phyloP scores from a whole-genome alignment of 1,140 invertebrate species.

The Oedothorax gibbosus region DNA sequence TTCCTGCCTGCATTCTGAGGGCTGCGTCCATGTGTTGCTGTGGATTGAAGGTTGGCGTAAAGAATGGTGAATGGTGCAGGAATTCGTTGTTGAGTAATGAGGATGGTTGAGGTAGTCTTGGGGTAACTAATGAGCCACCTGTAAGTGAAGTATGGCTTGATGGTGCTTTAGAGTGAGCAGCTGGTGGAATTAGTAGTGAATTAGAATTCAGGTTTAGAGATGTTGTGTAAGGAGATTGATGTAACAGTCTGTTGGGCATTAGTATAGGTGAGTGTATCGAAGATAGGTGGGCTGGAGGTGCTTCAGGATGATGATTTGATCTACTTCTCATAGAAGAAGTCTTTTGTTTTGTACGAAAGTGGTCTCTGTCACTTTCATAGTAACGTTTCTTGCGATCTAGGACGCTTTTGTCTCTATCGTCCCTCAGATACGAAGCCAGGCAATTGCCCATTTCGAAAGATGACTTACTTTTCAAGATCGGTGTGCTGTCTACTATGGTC shows the following conservation, averaged over 20 bases:
- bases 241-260: slow-evolving; percentile 5
- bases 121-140: slow-evolving; percentile 13
- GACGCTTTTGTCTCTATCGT: slow-evolving; percentile 34
- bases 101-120: slow-evolving; percentile 40
- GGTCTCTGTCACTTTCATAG: slow-evolving; percentile 19
- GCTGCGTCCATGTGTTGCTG: slow-evolving; percentile 56
- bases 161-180: slow-evolving; percentile 33
- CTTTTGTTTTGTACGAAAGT: slow-evolving; percentile 31
- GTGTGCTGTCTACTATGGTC: background rate
- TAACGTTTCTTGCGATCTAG: slow-evolving; percentile 30
- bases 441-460: slow-evolving; percentile 34
- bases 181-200: slow-evolving; percentile 1
- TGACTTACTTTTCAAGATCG: background rate
- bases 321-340: slow-evolving; percentile 15
- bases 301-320: slow-evolving; percentile 12
- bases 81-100: slow-evolving; percentile 30
- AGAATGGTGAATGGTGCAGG: slow-evolving; percentile 10
- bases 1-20: slow-evolving; percentile 44
- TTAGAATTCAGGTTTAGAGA: background rate
- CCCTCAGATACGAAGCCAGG: slow-evolving; percentile 41
- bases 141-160: background rate
- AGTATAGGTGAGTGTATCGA: slow-evolving; percentile 9
- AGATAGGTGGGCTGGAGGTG: slow-evolving; percentile 37
- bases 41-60: slow-evolving; percentile 1
- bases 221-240: background rate